A percentile compares a stretch with the other conserved stretches of the same genome.
Evolutionary conservation across 2,113 vertebrate genomes (phyloP).

Genomic region (Himantopus leucocephalus): DNA sequence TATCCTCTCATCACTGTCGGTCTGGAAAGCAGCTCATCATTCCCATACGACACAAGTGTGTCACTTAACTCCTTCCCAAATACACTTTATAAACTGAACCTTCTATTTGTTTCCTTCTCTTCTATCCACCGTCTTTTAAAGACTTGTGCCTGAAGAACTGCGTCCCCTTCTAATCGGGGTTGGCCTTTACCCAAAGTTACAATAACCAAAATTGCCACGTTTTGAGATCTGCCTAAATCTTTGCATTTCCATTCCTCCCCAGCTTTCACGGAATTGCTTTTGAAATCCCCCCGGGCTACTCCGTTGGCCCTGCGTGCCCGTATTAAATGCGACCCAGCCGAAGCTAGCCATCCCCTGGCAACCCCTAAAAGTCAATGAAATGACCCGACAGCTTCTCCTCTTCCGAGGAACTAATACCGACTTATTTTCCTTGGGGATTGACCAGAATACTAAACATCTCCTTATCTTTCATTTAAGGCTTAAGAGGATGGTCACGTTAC

Average conservation of each 20-base stretch:
- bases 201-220: rapidly evolving
- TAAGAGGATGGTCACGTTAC: background rate
- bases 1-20: background rate
- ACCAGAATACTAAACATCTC: background rate
- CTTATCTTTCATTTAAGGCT: background rate
- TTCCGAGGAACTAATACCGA: background rate
- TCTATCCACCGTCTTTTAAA: background rate
- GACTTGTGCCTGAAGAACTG: background rate
- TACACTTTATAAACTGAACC: background rate
- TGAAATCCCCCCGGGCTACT: background rate
- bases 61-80: background rate
- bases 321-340: background rate
- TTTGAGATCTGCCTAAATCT: background rate
- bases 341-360: background rate
- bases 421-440: background rate
- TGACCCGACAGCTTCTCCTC: background rate
- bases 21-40: background rate
- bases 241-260: background rate
- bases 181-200: background rate
- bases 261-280: background rate
- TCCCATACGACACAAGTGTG: background rate
- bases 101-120: background rate
- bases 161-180: background rate
- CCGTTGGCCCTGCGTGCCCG: rapidly evolving
- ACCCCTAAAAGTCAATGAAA: background rate